Evolutionary conservation across 2,888 invertebrate genomes (phyloP), one percentile per base, ranked within the genome.

Genomic region (Nowickia ferox): DNA sequence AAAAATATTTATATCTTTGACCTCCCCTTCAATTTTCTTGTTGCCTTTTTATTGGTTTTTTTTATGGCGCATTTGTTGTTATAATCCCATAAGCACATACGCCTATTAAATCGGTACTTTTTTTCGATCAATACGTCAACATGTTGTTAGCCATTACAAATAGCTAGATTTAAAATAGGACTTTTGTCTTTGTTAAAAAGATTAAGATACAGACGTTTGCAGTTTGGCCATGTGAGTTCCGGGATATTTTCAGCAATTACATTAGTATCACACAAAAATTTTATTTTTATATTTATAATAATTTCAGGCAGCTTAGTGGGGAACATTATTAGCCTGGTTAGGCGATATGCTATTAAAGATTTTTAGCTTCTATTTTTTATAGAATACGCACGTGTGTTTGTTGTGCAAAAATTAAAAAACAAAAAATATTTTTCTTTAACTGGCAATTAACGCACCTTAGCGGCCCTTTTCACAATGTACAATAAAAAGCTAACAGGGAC

Each of bases 261-360:
- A 22, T 11, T 2, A 22, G 9, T 10, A 19, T 53, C 10, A 53
- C 19, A 11, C 10, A 17, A 68, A n/a, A 53, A 40, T 53, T 1
- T 51, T 68, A 68, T 53, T 53, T 68, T 53, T 40, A 15, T 57
- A 57, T 4, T 44, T 48, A 72, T 40, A 46, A 30, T 13, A 44
- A 9, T 38, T 48, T 40, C 15, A 2, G 10, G 1, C 42, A 53
- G 19, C 40, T 57, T 71, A 55, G 59, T 59, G 30, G 30, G 9
- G 8, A 65, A 30, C 10, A 48, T 46, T 59, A 59, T 48, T 59
- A 3, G 13, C 17, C 4, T 13, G 5, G 66, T 59, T 42, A 1
- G 0, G 59, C 40, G 15, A 8, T 59, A 77, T 59, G 68, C 48
- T 68, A 40, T n/a, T 48, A 15, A 77, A 19, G 9, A 68, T 59